phyloP scores from a whole-genome alignment of 2,888 invertebrate species.

The Xestia ashworthii region DNA sequence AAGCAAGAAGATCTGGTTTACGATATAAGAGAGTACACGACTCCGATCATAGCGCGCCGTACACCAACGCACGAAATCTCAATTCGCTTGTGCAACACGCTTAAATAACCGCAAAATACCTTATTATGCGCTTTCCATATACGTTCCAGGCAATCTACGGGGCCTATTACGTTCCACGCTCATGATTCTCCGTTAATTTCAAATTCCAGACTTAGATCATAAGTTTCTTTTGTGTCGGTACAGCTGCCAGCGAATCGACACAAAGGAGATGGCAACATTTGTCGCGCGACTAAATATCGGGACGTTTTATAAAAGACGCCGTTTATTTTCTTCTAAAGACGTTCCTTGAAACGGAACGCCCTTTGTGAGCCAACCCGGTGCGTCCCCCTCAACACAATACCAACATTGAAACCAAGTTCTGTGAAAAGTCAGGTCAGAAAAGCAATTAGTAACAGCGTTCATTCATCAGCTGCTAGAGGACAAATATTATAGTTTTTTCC shows the following conservation, averaged over 20 bases:
- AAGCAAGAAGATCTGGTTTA: constrained; percentile 84
- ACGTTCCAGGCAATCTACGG: constrained; percentile 87
- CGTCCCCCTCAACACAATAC: constrained; percentile 75
- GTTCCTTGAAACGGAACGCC: constrained; percentile 85
- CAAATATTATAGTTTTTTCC: constrained; percentile 73
- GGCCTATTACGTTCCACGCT: constrained; percentile 84
- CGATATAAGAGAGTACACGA: constrained; percentile 80
- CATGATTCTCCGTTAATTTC: constrained; percentile 87
- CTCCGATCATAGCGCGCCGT: constrained; percentile 80
- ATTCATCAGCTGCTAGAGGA: constrained; percentile 78
- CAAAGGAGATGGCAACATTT: constrained; percentile 88
- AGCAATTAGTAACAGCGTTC: constrained; percentile 79
- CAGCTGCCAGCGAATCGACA: constrained; percentile 86
- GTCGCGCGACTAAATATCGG: constrained; percentile 82
- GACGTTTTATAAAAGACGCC: constrained; percentile 84
- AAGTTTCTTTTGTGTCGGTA: constrained; percentile 83
- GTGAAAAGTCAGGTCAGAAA: constrained; percentile 80
- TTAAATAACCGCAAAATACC: constrained; percentile 90
- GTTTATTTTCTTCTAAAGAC: constrained; percentile 82
- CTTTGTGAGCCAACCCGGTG: constrained; percentile 80
- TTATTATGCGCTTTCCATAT: constrained; percentile 90
- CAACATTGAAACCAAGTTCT: constrained; percentile 74
- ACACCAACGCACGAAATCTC: constrained; percentile 88
- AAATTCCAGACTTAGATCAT: constrained; percentile 82
- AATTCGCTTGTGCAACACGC: constrained; percentile 88